A percentile compares a stretch with the other conserved stretches of the same genome.
Evolutionary conservation across 2,888 invertebrate genomes (phyloP).

Genomic region (Alitta virens): DNA sequence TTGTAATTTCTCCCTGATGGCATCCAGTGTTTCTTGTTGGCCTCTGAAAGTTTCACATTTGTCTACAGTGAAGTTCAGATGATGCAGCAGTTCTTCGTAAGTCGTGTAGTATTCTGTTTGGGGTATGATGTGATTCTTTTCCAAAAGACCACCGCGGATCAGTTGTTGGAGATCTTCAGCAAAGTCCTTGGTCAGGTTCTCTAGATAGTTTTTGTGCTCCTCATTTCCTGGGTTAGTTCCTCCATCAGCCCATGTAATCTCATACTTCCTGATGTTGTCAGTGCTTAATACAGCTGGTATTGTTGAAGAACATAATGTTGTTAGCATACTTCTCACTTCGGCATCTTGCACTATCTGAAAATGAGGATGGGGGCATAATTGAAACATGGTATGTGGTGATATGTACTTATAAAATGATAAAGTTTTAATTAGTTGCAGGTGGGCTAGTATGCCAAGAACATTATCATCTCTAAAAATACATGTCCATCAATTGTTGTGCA

Average conservation of each 20-base stretch:
- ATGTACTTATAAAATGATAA: too few species aligned
- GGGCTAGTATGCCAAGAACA: too few species aligned
- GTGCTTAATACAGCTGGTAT: not conserved
- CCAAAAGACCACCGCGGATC: slow-evolving; percentile 31
- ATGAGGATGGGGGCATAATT: too few species aligned
- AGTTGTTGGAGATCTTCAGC: slow-evolving; percentile 30
- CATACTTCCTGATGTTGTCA: not conserved
- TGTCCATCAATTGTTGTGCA: slow-evolving; percentile 27
- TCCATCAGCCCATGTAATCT: slow-evolving; percentile 19
- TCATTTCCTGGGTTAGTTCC: slow-evolving; percentile 34
- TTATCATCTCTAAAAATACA: slow-evolving; percentile 26
- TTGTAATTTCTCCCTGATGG: slow-evolving; percentile 3
- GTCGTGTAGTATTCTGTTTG: slow-evolving; percentile 38
- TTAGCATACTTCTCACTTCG: too few species aligned
- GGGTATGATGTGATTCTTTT: slow-evolving; percentile 30
- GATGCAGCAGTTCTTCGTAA: slow-evolving; percentile 46
- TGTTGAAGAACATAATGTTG: not conserved
- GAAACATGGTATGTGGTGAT: too few species aligned
- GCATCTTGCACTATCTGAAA: too few species aligned
- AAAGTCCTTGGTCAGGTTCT: slow-evolving; percentile 38
- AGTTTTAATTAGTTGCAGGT: too few species aligned
- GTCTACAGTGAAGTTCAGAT: slow-evolving; percentile 41
- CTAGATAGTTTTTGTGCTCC: slow-evolving; percentile 38
- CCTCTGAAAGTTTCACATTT: slow-evolving; percentile 50
- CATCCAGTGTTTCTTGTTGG: slow-evolving; percentile 34